Evolutionary conservation across 2,888 invertebrate species (phyloP).

Genomic region (Autographa pulchrina): DNA sequence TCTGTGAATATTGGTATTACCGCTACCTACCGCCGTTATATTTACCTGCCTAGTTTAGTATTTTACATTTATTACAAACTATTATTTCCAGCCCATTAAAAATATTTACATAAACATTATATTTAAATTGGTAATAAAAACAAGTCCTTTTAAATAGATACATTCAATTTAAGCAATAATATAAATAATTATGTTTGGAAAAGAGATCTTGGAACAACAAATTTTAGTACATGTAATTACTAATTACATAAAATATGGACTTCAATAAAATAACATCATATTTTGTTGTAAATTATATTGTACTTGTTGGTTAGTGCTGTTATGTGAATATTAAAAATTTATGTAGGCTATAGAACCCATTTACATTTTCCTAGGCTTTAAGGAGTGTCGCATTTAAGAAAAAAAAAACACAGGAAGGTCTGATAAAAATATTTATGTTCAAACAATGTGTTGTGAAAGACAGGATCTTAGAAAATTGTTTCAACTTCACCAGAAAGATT

Average conservation of each 20-base stretch:
- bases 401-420: neutral
- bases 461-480: neutral
- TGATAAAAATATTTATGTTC: constrained; percentile 8
- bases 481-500: neutral
- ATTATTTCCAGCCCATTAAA: neutral
- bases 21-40: neutral
- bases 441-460: constrained; percentile 3
- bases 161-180: too few relatives aligned
- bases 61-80: neutral
- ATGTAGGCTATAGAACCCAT: neutral
- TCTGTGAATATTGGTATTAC: neutral
- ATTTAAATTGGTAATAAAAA: too few relatives aligned
- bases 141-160: too few relatives aligned
- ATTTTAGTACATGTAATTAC: too few relatives aligned
- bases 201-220: neutral
- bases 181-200: neutral
- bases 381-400: constrained; percentile 1
- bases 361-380: neutral
- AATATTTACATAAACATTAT: neutral
- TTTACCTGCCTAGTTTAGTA: neutral
- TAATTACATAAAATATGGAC: neutral
- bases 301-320: neutral
- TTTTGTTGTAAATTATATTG: neutral
- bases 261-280: neutral
- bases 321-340: neutral